Base-by-base conservation (phyloP, 2,113 vertebrate species). In the Meriones unguiculatus region DNA sequence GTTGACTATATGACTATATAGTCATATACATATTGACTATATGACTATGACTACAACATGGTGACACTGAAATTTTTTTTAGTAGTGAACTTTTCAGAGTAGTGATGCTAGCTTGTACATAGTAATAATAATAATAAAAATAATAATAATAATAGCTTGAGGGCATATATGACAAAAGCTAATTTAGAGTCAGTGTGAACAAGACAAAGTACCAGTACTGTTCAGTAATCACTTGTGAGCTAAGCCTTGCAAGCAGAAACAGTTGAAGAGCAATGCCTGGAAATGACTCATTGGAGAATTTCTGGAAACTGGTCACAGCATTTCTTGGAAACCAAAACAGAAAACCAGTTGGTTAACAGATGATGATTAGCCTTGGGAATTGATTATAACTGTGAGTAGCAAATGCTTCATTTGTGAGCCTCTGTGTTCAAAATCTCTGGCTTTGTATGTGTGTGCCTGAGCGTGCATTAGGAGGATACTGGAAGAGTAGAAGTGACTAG, bases 301-400 rank as follows among this genome's bases (percentile, higher is more conserved):
- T 87, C n/a, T 17, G 62, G 69, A 93, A 88, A 86, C 17, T 15
- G n/a, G 10, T 62, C 73, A 28, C 32, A 89, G 35, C 76, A 84
- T 73, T 78, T 95, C 46, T 92, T 92, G 59, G 50, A 94, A 93
- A 65, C 41, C 28, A 80, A 52, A 41, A 38, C 32, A 64, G 64
- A 50, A 92, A 87, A 59, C 32, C 7, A 50, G 10, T 50, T 30
- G 4, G 30, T 50, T 72, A 32, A 84, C 57, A 89, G 67, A 82
- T 50, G 25, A 93, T 78, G 11, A 41, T 57, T 64, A 89, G 38
- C 14, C 77, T 90, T 78, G 84, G 24, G 17, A 22, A 81, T 59
- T 87, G 57, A 59, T n/a, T 70, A 50, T 57, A 18, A 64, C 35
- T 70, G 2, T 59, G n/a, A 28, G 28, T 22, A 54, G 38, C 62